Conservation (phyloP, 2,888 invertebrate genomes). For the Pseudoips prasinana region DNA sequence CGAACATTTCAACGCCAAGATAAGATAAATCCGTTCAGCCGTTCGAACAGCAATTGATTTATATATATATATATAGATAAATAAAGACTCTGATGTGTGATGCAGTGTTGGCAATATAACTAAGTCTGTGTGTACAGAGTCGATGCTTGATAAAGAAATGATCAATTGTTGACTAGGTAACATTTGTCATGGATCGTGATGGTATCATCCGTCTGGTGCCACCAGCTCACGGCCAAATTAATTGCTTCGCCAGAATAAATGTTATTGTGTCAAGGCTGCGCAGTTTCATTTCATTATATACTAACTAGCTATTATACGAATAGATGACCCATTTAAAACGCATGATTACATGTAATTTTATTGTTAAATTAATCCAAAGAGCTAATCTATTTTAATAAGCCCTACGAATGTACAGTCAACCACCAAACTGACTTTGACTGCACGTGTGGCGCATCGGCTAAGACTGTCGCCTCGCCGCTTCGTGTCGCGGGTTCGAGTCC, state of each 20-base stretch:
- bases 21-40: too few relatives aligned
- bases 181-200: slow-evolving; percentile 59
- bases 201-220: slow-evolving; percentile 54
- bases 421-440: too few relatives aligned
- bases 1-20: too few relatives aligned
- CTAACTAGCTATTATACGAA: slow-evolving; percentile 41
- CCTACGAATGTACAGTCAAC: too few relatives aligned
- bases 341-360: slow-evolving; percentile 14
- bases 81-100: slow-evolving; percentile 16
- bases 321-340: slow-evolving; percentile 53
- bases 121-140: slow-evolving; percentile 11
- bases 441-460: too few relatives aligned
- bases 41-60: too few relatives aligned
- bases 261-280: slow-evolving; percentile 74
- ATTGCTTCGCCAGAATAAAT: slow-evolving; percentile 68
- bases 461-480: too few relatives aligned
- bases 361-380: slow-evolving; percentile 17
- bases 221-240: slow-evolving; percentile 53
- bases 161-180: slow-evolving; percentile 27
- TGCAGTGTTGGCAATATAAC: slow-evolving; percentile 7
- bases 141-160: slow-evolving; percentile 18
- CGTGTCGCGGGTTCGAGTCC: too few relatives aligned
- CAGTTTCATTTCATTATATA: slow-evolving; percentile 47
- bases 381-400: too few relatives aligned
- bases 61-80: too few relatives aligned